Evolutionary conservation across 2,113 vertebrate genomes (phyloP).

Genomic region (Coptodon bakossiorum): DNA sequence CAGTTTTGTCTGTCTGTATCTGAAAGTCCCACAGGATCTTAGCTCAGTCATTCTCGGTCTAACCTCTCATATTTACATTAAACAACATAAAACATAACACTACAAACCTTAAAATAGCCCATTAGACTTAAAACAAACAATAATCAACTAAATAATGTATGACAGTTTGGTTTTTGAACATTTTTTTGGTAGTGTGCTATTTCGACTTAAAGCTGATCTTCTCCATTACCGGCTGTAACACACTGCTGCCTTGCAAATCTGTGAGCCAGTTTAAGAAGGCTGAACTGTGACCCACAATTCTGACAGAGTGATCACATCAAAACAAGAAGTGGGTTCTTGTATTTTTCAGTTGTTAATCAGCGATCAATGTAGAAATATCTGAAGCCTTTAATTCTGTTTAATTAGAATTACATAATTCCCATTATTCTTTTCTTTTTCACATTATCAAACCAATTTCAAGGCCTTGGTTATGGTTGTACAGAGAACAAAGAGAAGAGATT

Average conservation of each 20-base stretch:
- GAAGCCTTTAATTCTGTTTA: not conserved
- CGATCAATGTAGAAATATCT: not conserved
- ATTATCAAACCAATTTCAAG: not conserved
- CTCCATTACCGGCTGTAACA: not conserved
- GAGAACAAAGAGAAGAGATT: constrained; percentile 44
- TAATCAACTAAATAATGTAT: not conserved
- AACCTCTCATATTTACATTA: not conserved
- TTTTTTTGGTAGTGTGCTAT: not conserved
- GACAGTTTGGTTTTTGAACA: not conserved
- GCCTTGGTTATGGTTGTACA: not conserved
- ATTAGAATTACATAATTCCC: not conserved
- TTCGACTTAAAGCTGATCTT: not conserved
- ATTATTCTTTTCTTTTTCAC: not conserved
- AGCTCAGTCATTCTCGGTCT: not conserved
- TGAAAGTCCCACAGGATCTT: not conserved
- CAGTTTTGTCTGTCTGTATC: not conserved
- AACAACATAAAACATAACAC: not conserved
- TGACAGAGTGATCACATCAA: not conserved
- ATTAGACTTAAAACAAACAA: not conserved
- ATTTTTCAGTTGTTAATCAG: not conserved
- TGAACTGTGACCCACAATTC: not conserved
- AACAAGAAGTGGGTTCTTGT: not conserved
- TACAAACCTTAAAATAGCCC: not conserved
- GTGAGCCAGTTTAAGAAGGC: not conserved
- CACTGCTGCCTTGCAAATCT: not conserved